Evolutionary conservation across 2,113 vertebrate genomes (phyloP), one percentile per base, ranked within the genome.

Genomic region (Melanocharis versteri): DNA sequence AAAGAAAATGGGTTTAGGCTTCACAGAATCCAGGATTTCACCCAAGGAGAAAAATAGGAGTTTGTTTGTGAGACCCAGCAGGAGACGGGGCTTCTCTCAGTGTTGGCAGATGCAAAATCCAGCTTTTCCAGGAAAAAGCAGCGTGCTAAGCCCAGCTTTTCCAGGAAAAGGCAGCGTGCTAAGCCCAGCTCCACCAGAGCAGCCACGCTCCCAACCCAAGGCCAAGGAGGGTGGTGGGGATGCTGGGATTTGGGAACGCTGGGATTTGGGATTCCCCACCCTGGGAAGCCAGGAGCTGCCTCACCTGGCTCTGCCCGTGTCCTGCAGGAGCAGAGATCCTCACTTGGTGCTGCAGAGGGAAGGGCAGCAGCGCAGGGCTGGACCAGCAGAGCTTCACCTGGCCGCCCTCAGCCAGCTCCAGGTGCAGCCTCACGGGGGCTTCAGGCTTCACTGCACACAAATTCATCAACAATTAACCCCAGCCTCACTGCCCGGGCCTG

Each of bases 341-440:
- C 88, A 99, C 98, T 97, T 99, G 98, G 40, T 98, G 98, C 85
- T 96, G 97, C 80, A 99, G 96, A 1, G 68, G 96, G 60, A 96
- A 97, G 1, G 89, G 91, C 56, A 71, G 24, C n/a, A 48, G 37
- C 11, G 62, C 78, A 35, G 97, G 79, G 21, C 73, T 84, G 9
- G 97, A 97, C 99, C 99, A 99, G 78, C 96, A 97, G 37, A 99
- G 65, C 77, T 97, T 97, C 94, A 99, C 95, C 33, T 98, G 90
- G 24, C 98, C 98, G 33, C 97, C 51, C 19, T 97, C 97, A 56
- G 98, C 98, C 95, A 99, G 98, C 80, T 97, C 96, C 64, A 98
- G 97, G 35, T 61, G 98, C 64, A 99, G 96, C 94, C 98, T 94
- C 64, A 86, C 35, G 5, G 99, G 99, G 83, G 99, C 97, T 53